These are phyloP conservation scores for Drosophila acutilabella DNA, from an alignment of 2,888 invertebrate genomes.

Conservation along the genomic window DNA sequence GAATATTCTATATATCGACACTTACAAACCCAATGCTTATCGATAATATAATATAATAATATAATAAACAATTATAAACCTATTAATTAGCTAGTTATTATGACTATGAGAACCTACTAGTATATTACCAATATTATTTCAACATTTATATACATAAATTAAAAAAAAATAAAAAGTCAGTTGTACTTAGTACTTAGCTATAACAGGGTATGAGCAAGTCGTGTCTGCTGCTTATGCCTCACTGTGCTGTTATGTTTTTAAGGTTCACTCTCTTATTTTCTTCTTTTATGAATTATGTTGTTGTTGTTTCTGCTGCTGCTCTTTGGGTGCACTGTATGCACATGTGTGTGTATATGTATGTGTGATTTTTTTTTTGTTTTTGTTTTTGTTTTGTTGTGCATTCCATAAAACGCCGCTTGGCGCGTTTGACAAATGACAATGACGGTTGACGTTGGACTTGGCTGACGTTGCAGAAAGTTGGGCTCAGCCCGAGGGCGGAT, in stretches of 20 bases:
- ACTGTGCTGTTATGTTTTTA: slow-evolving; percentile 34
- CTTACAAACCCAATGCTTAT: too few species aligned
- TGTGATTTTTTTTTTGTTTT: slow-evolving; percentile 4
- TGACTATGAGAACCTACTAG: too few species aligned
- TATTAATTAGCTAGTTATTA: too few species aligned
- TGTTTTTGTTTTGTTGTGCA: slow-evolving; percentile 33
- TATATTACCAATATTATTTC: too few species aligned
- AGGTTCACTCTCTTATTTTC: slow-evolving; percentile 40
- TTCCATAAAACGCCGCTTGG: slow-evolving; percentile 62
- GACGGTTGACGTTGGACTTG: slow-evolving; percentile 65
- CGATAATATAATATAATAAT: too few species aligned
- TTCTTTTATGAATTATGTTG: slow-evolving; percentile 22
- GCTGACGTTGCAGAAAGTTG: slow-evolving; percentile 63
- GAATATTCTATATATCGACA: too few species aligned
- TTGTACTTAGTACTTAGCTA: too few species aligned
- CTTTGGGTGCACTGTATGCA: slow-evolving; percentile 19
- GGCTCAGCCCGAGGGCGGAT: slow-evolving; percentile 58
- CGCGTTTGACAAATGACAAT: slow-evolving; percentile 67
- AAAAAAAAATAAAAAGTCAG: too few species aligned
- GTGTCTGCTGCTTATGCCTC: neutral
- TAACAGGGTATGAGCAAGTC: neutral
- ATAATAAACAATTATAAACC: too few species aligned
- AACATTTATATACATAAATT: too few species aligned
- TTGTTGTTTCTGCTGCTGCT: slow-evolving; percentile 3
- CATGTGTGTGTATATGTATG: slow-evolving; percentile 17